Evolutionary conservation across 2,113 vertebrate species (phyloP).

Genomic region (Geothlypis trichas): DNA sequence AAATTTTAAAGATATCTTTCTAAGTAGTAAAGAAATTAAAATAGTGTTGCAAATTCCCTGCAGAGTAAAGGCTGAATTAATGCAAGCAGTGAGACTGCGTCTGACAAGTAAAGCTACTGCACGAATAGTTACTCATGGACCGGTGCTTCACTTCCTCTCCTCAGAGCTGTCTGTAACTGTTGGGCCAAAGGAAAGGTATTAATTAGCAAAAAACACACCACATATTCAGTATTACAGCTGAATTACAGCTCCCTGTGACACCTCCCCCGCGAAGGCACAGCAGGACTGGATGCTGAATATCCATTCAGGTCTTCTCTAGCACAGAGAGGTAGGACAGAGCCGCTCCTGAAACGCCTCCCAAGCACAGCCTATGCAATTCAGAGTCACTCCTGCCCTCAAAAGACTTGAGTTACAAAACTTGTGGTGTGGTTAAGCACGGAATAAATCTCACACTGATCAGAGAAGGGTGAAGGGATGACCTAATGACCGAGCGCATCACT

Average conservation of each 20-base stretch:
- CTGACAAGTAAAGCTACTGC: background rate
- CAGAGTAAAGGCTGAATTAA: background rate
- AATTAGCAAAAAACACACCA: background rate
- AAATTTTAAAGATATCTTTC: background rate
- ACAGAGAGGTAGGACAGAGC: background rate
- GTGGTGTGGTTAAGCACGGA: rapidly evolving
- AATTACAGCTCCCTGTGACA: background rate
- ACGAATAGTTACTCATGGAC: background rate
- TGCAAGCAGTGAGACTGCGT: background rate
- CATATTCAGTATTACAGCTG: background rate
- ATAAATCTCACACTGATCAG: background rate
- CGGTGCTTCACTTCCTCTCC: background rate
- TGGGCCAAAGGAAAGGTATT: background rate
- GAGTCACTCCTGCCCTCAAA: background rate
- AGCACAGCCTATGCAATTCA: background rate
- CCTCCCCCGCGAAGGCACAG: background rate
- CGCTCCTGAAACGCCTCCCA: background rate
- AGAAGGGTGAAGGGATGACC: background rate
- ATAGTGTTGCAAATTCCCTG: background rate
- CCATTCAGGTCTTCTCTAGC: background rate
- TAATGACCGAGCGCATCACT: background rate
- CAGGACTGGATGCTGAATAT: background rate
- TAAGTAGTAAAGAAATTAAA: background rate
- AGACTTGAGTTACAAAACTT: background rate
- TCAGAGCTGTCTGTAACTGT: background rate